Percentiles rank a stretch among this genome's conserved stretches.
Evolutionary conservation across 2,113 vertebrate species (phyloP).

Genomic region (Sciurus niger): DNA sequence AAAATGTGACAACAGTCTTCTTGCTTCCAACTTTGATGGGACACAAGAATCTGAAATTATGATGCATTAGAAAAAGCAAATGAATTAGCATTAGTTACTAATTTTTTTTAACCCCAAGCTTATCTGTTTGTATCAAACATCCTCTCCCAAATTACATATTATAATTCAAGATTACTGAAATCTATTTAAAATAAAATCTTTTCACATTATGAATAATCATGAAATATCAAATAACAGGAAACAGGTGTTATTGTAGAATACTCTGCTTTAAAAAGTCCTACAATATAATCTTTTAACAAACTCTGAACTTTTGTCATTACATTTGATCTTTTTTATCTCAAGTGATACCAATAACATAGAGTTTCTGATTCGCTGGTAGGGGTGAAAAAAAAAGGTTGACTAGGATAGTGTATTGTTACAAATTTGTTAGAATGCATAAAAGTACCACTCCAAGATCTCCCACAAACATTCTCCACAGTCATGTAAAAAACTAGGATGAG

Average conservation of each 20-base stretch:
- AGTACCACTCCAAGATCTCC: slow-evolving; percentile 35
- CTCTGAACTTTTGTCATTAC: slow-evolving; percentile 56
- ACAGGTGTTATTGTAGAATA: not conserved
- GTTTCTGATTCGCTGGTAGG: not conserved
- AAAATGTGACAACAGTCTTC: not conserved
- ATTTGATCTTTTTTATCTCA: slow-evolving; percentile 65
- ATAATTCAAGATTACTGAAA: slow-evolving; percentile 50
- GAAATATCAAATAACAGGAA: slow-evolving; percentile 71
- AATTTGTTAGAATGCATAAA: not conserved
- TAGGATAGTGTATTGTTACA: slow-evolving; percentile 22
- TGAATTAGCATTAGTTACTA: not conserved
- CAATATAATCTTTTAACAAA: slow-evolving; percentile 56
- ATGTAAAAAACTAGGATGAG: slow-evolving; percentile 29
- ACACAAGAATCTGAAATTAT: slow-evolving; percentile 66
- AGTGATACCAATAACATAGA: slow-evolving; percentile 23
- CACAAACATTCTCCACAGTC: slow-evolving; percentile 17
- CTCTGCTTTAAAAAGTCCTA: slow-evolving; percentile 42
- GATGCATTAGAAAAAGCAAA: slow-evolving; percentile 49
- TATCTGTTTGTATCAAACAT: not conserved
- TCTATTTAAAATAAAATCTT: slow-evolving; percentile 59
- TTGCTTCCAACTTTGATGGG: slow-evolving; percentile 50
- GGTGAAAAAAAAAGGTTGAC: not conserved
- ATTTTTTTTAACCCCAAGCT: not conserved
- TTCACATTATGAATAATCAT: slow-evolving; percentile 68
- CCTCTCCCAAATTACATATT: slow-evolving; percentile 23